These are phyloP conservation scores for Lysandra coridon DNA, from an alignment of 2,888 invertebrate species.

Conservation along the genomic window DNA sequence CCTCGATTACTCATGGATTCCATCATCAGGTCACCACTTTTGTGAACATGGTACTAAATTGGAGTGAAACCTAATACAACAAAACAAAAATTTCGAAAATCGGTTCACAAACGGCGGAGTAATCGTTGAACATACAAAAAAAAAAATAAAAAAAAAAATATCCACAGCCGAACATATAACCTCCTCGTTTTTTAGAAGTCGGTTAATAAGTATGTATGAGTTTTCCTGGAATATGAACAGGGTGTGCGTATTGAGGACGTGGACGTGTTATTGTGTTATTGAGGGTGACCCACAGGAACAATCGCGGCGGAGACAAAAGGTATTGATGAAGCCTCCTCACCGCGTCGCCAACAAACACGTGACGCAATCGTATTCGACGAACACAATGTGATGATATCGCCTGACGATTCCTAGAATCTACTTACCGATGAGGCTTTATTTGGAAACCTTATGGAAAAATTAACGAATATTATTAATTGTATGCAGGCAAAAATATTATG, in stretches of 20 bases:
- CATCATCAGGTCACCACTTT: too few species aligned
- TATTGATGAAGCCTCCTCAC: slow-evolving; percentile 72
- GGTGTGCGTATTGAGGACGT: neutral
- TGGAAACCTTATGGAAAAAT: neutral
- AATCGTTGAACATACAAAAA: too few species aligned
- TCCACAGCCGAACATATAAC: too few species aligned
- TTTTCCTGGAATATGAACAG: neutral
- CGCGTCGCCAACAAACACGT: slow-evolving; percentile 57
- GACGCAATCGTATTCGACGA: slow-evolving; percentile 78
- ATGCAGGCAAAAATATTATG: too few species aligned
- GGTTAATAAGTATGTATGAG: too few species aligned
- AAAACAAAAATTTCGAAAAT: too few species aligned
- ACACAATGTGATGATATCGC: slow-evolving; percentile 76
- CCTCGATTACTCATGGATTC: too few species aligned
- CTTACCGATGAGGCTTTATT: neutral
- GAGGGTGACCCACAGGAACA: slow-evolving; percentile 68
- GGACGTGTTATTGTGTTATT: slow-evolving; percentile 59
- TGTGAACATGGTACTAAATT: too few species aligned
- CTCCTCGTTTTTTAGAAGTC: too few species aligned
- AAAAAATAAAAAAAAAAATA: too few species aligned
- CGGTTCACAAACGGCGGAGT: too few species aligned
- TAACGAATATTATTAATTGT: neutral
- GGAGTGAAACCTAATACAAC: too few species aligned
- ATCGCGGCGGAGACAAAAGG: slow-evolving; percentile 77
- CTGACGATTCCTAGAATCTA: neutral